Evolutionary conservation across 1,140 invertebrate species (phyloP).

Genomic region (Danaus plexippus): DNA sequence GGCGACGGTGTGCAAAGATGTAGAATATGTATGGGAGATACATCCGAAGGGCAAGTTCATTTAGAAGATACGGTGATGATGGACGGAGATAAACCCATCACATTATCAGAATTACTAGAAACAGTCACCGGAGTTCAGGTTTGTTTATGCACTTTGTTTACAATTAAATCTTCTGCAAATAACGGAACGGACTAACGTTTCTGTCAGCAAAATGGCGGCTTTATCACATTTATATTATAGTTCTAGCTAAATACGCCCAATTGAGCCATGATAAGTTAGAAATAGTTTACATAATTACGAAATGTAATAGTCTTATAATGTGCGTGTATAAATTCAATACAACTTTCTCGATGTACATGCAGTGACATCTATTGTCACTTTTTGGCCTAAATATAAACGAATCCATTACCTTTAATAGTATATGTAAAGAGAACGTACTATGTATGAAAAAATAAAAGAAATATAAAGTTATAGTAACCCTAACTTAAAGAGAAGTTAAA

Average conservation of each 20-base stretch:
- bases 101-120: conserved; percentile 51
- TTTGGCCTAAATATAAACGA: no score
- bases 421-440: conserved; percentile 1
- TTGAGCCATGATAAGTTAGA: no score
- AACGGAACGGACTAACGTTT: conserved; percentile 58
- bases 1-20: conserved; percentile 57
- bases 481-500: conserved; percentile 1
- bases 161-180: conserved; percentile 39
- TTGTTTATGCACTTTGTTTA: conserved; percentile 22
- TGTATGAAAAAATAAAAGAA: conserved; percentile 1
- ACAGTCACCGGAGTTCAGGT: conserved; percentile 58
- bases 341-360: no score
- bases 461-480: conserved; percentile 1
- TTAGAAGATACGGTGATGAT: conserved; percentile 61
- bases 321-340: no score
- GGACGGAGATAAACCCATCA: conserved; percentile 51
- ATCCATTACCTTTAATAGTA: not conserved
- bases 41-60: conserved; percentile 53
- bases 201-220: conserved; percentile 50
- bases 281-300: no score
- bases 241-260: no score
- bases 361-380: no score
- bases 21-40: conserved; percentile 62
- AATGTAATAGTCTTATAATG: no score
- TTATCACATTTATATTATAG: not conserved